Evolutionary conservation across 2,797 vertebrate species (phyloP).

Genomic region (Pantherophis vulpinus): DNA sequence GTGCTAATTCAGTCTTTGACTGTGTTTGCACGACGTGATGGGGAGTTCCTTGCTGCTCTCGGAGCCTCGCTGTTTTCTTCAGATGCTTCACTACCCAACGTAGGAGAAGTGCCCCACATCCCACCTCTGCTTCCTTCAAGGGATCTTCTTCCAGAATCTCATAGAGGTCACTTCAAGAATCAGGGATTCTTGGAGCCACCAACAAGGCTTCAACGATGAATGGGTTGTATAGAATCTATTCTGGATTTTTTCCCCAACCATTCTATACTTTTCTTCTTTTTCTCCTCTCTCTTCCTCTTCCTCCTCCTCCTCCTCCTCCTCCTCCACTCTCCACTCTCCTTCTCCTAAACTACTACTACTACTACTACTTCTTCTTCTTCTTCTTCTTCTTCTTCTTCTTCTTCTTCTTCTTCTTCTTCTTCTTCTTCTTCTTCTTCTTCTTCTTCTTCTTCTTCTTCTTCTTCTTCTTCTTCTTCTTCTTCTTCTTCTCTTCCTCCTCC

Average conservation of each 20-base stretch:
- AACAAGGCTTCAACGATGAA: neutral
- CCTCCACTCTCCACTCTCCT: neutral
- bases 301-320: too few species aligned
- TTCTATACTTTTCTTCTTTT: neutral
- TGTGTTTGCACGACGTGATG: neutral
- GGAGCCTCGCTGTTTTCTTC: too few species aligned
- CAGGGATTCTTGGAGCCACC: neutral
- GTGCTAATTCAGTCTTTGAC: neutral
- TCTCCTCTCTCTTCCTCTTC: neutral
- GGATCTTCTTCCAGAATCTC: neutral
- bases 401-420: too few species aligned
- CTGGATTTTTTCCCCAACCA: neutral
- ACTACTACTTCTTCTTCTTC: too few species aligned
- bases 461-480: too few species aligned
- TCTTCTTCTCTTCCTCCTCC: accelerated
- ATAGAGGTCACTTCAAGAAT: neutral
- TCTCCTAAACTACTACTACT: neutral
- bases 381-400: too few species aligned
- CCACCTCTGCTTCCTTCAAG: neutral
- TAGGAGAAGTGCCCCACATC: neutral
- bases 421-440: accelerated
- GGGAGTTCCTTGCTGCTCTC: too few species aligned
- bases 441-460: neutral
- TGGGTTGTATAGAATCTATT: neutral
- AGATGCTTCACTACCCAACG: too few species aligned